A percentile compares a stretch with the other conserved stretches of the same genome.
phyloP scores from a whole-genome alignment of 2,113 vertebrate species.

The Atlantisia rogersi region DNA sequence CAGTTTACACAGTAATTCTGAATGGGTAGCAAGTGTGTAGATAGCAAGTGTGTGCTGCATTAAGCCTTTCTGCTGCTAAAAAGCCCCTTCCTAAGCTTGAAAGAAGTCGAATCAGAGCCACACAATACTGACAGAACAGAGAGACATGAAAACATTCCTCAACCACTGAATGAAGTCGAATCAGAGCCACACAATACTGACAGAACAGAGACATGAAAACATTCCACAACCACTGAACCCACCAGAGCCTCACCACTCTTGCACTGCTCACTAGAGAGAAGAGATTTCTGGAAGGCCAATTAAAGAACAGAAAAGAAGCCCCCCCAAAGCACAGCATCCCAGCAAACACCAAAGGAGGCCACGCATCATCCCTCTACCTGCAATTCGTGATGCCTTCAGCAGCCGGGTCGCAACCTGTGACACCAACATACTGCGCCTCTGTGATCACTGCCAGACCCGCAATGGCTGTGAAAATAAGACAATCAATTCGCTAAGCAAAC shows the following conservation, averaged over 20 bases:
- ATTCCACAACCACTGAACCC: neutral
- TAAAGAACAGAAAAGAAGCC: neutral
- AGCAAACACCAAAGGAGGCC: rapidly evolving
- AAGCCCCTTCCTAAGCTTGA: neutral
- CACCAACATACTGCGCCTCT: conserved; percentile 68
- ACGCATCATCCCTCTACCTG: conserved; percentile 54
- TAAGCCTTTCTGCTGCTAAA: neutral
- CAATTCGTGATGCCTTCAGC: conserved; percentile 12
- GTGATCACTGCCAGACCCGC: neutral
- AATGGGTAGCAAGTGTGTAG: neutral
- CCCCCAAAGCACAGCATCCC: no score
- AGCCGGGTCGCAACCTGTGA: conserved; percentile 59
- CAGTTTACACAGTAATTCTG: no score
- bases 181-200: neutral
- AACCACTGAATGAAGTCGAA: neutral
- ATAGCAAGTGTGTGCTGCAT: rapidly evolving
- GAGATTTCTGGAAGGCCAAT: neutral
- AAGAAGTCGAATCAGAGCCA: neutral
- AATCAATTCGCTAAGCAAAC: neutral
- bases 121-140: rapidly evolving
- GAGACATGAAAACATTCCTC: rapidly evolving
- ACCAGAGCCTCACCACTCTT: neutral
- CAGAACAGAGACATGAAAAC: rapidly evolving
- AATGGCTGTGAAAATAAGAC: neutral
- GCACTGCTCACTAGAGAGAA: neutral